Evolutionary conservation across 2,113 vertebrate genomes (phyloP).

Genomic region (Anguilla japonica): DNA sequence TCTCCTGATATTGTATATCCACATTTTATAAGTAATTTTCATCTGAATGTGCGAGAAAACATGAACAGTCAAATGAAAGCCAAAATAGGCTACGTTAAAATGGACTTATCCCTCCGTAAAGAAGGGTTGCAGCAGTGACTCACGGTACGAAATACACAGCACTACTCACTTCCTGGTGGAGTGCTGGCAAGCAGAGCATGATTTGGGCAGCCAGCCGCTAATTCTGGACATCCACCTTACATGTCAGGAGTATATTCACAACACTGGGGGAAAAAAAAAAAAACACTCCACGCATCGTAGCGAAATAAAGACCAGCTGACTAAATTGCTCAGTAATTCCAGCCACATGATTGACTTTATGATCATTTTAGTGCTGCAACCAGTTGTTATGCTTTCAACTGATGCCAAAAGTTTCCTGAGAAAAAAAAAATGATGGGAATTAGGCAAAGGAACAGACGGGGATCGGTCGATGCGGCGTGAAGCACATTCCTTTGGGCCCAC

Average conservation of each 20-base stretch:
- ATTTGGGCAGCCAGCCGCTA: neutral
- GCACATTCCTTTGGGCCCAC: constrained; percentile 60
- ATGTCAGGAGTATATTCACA: constrained; percentile 29
- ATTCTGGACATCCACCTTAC: constrained; percentile 5
- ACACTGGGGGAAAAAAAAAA: constrained; percentile 27
- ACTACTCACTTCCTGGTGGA: neutral
- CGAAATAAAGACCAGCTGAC: constrained; percentile 85
- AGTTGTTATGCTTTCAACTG: constrained; percentile 92
- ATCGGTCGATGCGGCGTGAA: constrained; percentile 67
- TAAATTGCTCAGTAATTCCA: constrained; percentile 90
- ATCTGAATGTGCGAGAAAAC: neutral
- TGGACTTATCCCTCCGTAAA: neutral
- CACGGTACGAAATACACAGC: neutral
- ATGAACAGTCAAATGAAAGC: neutral
- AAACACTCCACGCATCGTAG: constrained; percentile 59
- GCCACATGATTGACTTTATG: constrained; percentile 96
- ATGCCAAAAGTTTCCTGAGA: constrained; percentile 77
- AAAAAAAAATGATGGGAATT: constrained; percentile 79
- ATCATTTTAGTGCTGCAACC: constrained; percentile 86
- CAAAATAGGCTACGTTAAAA: neutral
- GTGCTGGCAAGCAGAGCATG: neutral
- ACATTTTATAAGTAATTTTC: neutral
- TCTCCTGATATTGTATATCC: neutral
- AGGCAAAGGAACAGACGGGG: constrained; percentile 66
- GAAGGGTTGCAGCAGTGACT: neutral